Evolutionary conservation across 1,140 invertebrate genomes (phyloP).

Genomic region (Coptotermes formosanus): DNA sequence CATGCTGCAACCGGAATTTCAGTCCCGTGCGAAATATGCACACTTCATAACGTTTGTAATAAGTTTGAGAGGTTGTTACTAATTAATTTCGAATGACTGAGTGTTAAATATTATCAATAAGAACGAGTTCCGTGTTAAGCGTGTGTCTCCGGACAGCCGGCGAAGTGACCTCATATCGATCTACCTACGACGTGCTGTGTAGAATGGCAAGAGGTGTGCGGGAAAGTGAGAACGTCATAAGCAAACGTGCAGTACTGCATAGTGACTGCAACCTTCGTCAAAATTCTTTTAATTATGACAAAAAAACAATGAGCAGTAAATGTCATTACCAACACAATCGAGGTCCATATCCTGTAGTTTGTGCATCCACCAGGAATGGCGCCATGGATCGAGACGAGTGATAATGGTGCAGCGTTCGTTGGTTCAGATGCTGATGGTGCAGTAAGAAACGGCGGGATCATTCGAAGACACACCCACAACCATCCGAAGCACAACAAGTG

Average conservation of each 20-base stretch:
- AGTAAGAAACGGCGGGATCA: not conserved
- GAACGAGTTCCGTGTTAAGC: too few relatives aligned
- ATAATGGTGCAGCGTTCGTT: not conserved
- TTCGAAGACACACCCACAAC: not conserved
- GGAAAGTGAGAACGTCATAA: not conserved
- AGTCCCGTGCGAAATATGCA: too few relatives aligned
- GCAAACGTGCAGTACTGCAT: not conserved
- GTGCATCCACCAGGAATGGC: not conserved
- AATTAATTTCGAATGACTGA: too few relatives aligned
- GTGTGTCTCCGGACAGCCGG: not conserved
- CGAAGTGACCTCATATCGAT: not conserved
- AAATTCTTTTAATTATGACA: not conserved
- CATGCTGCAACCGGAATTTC: too few relatives aligned
- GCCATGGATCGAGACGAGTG: not conserved
- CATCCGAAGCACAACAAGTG: not conserved
- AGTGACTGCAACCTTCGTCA: not conserved
- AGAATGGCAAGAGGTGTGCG: not conserved
- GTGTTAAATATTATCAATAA: too few relatives aligned
- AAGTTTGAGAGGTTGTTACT: too few relatives aligned
- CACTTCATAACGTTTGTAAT: too few relatives aligned
- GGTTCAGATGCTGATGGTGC: not conserved
- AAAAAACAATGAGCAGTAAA: not conserved
- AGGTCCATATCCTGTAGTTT: not conserved
- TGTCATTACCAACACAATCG: not conserved
- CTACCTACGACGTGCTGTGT: not conserved